Conservation (phyloP, 2,797 vertebrate species). For the Argya squamiceps region DNA sequence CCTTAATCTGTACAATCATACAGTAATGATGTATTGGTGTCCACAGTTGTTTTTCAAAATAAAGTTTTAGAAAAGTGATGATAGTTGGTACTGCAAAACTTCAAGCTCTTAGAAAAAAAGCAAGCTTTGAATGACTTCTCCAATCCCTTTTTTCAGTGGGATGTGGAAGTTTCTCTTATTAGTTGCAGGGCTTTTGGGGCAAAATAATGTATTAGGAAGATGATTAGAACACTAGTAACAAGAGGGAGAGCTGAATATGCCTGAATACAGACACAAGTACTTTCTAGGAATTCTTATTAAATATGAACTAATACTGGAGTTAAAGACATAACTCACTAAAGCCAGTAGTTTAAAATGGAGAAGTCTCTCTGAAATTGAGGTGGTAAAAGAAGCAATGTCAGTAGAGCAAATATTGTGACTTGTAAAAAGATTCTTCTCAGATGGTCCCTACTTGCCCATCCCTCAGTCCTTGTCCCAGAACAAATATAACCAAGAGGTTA, state of each 20-base stretch:
- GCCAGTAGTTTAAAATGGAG: neutral
- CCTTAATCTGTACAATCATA: too few relatives aligned
- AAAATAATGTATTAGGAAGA: neutral
- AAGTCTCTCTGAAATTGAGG: neutral
- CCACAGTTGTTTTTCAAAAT: neutral
- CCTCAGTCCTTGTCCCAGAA: neutral
- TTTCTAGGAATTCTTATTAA: neutral
- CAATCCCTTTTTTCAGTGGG: neutral
- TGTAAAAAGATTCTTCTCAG: neutral
- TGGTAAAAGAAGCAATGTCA: neutral
- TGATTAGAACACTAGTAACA: neutral
- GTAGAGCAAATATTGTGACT: neutral
- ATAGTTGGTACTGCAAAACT: neutral
- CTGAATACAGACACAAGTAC: neutral
- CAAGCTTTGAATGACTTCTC: neutral
- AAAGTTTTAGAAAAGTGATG: neutral
- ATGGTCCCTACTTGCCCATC: neutral
- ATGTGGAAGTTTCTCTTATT: neutral
- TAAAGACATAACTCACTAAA: neutral
- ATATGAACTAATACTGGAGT: neutral
- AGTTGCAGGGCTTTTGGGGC: neutral
- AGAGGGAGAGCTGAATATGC: neutral
- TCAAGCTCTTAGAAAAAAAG: neutral
- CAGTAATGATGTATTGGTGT: fast-evolving
- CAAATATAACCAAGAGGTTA: neutral